Evolutionary conservation across 2,113 vertebrate species (phyloP).

Genomic region (Rallus limicola): DNA sequence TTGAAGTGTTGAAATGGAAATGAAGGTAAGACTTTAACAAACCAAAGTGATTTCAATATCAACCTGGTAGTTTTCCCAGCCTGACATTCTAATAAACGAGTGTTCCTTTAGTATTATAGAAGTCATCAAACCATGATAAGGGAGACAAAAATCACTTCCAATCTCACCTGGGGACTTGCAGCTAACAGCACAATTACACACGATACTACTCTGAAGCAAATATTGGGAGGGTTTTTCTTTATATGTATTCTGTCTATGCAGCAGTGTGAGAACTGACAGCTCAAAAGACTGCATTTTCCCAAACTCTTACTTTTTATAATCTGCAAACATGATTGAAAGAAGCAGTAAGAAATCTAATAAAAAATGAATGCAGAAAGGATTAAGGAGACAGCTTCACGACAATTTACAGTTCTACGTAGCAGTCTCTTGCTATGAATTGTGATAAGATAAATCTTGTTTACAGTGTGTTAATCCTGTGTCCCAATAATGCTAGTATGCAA

Average conservation of each 20-base stretch:
- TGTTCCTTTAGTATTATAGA: conserved; percentile 5
- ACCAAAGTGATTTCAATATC: conserved; percentile 22
- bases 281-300: conserved; percentile 31
- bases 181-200: conserved; percentile 44
- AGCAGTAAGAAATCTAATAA: conserved; percentile 56
- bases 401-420: conserved; percentile 33
- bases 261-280: conserved; percentile 25
- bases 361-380: conserved; percentile 55
- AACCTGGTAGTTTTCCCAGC: background rate
- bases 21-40: conserved; percentile 19
- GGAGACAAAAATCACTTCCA: conserved; percentile 58
- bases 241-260: background rate
- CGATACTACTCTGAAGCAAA: background rate
- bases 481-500: background rate
- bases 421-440: background rate
- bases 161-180: conserved; percentile 10
- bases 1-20: background rate
- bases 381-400: conserved; percentile 25
- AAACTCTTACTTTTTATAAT: conserved; percentile 58
- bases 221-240: background rate
- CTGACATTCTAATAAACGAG: conserved; percentile 1
- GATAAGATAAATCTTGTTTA: conserved; percentile 66
- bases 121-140: background rate
- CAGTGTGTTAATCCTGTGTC: conserved; percentile 40
- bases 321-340: conserved; percentile 39